Percentiles rank a stretch among this genome's conserved stretches.
These are phyloP conservation scores for Triplophysa bombifrons DNA, from an alignment of 2,797 vertebrate species.

Conservation along the genomic window DNA sequence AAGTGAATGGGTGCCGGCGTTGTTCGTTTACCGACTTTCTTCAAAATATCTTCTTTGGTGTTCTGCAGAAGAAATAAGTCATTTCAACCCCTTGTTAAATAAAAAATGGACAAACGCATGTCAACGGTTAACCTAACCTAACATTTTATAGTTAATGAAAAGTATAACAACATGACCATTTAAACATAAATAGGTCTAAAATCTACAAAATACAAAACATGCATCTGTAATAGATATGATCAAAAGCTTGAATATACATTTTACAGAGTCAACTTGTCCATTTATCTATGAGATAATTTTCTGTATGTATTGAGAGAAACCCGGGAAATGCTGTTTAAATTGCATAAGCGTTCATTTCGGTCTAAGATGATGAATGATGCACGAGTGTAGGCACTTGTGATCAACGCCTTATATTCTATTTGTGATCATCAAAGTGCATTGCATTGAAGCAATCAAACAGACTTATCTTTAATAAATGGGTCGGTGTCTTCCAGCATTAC, in stretches of 20 bases:
- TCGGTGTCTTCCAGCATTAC: slow-evolving; percentile 43
- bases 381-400: not conserved
- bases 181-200: not conserved
- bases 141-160: too few species aligned
- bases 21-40: too few species aligned
- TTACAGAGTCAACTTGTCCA: not conserved
- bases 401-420: slow-evolving; percentile 25
- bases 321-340: slow-evolving; percentile 1
- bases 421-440: slow-evolving; percentile 33
- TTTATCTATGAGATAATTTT: not conserved
- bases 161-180: not conserved
- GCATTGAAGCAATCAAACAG: slow-evolving; percentile 36
- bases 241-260: not conserved
- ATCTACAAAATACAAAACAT: not conserved
- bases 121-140: too few species aligned
- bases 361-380: slow-evolving; percentile 1
- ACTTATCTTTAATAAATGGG: slow-evolving; percentile 45
- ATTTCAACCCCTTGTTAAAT: too few species aligned
- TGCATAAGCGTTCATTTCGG: slow-evolving; percentile 5
- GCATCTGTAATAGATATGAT: not conserved
- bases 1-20: too few species aligned
- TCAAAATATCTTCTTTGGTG: too few species aligned
- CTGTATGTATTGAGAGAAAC: slow-evolving; percentile 3
- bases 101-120: too few species aligned
- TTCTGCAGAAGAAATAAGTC: too few species aligned